These are phyloP conservation scores for Octopus sinensis DNA, from an alignment of 1,140 invertebrate species.

Conservation along the genomic window DNA sequence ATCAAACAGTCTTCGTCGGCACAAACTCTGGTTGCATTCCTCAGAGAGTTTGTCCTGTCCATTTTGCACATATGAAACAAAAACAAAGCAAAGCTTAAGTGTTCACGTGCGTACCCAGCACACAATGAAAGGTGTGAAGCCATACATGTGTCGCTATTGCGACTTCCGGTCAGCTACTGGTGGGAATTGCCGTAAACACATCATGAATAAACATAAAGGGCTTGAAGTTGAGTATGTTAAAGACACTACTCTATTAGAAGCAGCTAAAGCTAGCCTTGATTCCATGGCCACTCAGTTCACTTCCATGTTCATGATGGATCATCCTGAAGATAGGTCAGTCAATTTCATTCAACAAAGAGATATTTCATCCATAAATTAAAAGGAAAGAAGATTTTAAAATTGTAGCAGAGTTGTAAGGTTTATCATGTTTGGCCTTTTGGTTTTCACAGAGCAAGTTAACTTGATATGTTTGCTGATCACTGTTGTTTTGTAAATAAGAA, in stretches of 20 bases:
- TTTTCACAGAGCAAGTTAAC: no score
- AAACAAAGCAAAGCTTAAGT: constrained; percentile 31
- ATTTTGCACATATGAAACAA: constrained; percentile 33
- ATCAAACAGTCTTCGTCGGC: constrained; percentile 25
- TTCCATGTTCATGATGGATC: constrained; percentile 7
- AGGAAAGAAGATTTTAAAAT: not conserved
- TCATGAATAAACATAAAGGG: constrained; percentile 35
- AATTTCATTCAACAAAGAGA: not conserved
- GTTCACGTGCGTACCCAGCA: constrained; percentile 43
- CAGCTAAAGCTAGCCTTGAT: constrained; percentile 7
- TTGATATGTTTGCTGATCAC: no score
- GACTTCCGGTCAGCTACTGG: constrained; percentile 36
- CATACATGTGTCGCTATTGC: constrained; percentile 40
- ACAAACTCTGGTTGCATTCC: constrained; percentile 37
- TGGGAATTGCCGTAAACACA: constrained; percentile 42
- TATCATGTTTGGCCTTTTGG: no score
- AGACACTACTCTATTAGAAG: constrained; percentile 1
- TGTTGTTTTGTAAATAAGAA: no score
- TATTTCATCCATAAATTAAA: not conserved
- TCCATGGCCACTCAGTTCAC: constrained; percentile 1
- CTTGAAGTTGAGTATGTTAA: constrained; percentile 29
- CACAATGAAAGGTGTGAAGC: constrained; percentile 39
- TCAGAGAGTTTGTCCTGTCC: constrained; percentile 28
- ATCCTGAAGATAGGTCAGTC: not conserved
- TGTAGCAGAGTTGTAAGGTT: no score